Conservation (phyloP, 2,888 invertebrate species). For the Ptilodon capucinus region DNA sequence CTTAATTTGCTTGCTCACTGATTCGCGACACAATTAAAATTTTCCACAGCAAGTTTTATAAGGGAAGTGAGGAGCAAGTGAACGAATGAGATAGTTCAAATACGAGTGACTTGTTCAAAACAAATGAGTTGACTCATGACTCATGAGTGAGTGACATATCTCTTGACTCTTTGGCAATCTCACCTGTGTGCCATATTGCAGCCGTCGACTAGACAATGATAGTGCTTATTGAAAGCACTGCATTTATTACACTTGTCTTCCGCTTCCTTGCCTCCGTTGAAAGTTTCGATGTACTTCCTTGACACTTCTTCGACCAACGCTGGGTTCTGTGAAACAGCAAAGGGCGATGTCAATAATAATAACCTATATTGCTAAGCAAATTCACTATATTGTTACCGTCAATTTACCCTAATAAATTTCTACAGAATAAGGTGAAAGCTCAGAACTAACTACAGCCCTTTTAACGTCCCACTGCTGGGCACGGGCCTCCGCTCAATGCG, state of each 20-base stretch:
- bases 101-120: too few relatives aligned
- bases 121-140: too few relatives aligned
- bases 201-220: constrained; percentile 91
- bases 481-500: too few relatives aligned
- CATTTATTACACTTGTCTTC: constrained; percentile 80
- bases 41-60: too few relatives aligned
- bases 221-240: constrained; percentile 90
- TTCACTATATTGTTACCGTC: background rate
- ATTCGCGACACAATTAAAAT: too few relatives aligned
- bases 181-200: constrained; percentile 89
- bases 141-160: too few relatives aligned
- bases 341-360: background rate
- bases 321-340: constrained; percentile 63
- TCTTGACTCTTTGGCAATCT: constrained; percentile 11
- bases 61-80: too few relatives aligned
- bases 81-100: too few relatives aligned
- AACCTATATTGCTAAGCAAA: too few relatives aligned
- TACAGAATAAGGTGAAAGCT: background rate
- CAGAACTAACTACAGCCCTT: background rate
- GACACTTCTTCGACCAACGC: constrained; percentile 82
- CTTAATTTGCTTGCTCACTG: too few relatives aligned
- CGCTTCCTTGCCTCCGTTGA: constrained; percentile 74
- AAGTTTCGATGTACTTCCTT: constrained; percentile 76
- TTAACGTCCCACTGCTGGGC: too few relatives aligned
- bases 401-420: background rate